Evolutionary conservation across 2,888 invertebrate genomes (phyloP), one percentile per base, ranked within the genome.

Genomic region (Leptinotarsa tumamoca): DNA sequence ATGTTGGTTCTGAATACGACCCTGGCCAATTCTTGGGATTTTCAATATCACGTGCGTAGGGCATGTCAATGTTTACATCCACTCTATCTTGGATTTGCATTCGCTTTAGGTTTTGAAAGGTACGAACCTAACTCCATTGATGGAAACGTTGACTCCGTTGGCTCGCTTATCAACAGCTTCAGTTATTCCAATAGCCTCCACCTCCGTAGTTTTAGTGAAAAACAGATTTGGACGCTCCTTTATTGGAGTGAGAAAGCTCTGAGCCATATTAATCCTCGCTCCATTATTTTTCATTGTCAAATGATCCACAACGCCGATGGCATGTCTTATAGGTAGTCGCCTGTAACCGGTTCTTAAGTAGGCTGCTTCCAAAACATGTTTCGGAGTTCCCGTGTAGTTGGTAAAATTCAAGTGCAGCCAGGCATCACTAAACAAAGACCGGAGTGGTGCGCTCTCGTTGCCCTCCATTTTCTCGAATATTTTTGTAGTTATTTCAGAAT

Each of bases 331-430:
- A 84, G 87, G 80, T 84, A 93, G 86, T 71, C 94, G 92, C 71
- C 94, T 94, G 87, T 95, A 95, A 52, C 95, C 95, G 92, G 95
- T 93, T 86, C 95, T 94, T 84, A 94, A 92, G 27, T 95, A 96
- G 0, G 95, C 95, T 89, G 95, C 94, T 0, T 75, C 71, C 23
- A 84, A 70, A 13, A 80, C 14, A 10, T 78, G 43, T 68, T 81
- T 83, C 10, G 80, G 63, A 7, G 72, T 33, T 15, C 72, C 74
- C 1, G 72, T 63, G 27, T 68, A 77, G 49, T 79, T 78, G 2
- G 76, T 67, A 18, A 71, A 27, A 1, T 80, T 72, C 27, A 84
- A 67, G 4, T 72, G 71, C 3, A 83, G 74, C 14, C 74, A 68
- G 1, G 82, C 82, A 10, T 50, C 69, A 17, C 67, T 76, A 10